Base-by-base conservation (phyloP, 2,888 invertebrate species). In the Scaeva pyrastri region DNA sequence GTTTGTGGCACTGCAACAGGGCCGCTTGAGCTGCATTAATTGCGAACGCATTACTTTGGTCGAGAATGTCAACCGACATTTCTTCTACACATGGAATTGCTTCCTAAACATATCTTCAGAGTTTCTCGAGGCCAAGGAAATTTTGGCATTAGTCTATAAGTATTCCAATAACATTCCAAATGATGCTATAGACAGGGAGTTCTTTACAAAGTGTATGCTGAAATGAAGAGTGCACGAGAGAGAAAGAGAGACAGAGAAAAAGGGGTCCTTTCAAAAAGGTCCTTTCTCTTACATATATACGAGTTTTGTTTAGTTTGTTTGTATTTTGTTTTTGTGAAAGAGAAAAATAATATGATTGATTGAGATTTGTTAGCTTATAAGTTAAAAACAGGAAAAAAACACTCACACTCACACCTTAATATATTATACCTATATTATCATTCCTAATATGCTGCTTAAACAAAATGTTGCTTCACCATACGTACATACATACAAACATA, bases 21-120 rank as follows among this genome's bases (percentile, higher is more conserved):
- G 92, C 1, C 90, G 91, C 0, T 80, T 92, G 21, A 89, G 89
- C n/a, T 92, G 92, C 79, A 90, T 92, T 11, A 92, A 92, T 68
- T 92, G 92, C 60, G 92, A 92, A 78, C 89, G 90, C 79, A 88
- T 90, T 14, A 91, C 91, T 8, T 88, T 87, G 1, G 90, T 91
- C 11, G 90, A 91, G 58, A 91, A 91, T 84, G 89, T 92, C 12
- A 90, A 90, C 14, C 89, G 91, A 0, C 91, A 91, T 81, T 92
- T 91, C 72, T 92, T 92, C 88, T 92, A 92, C 84, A 92, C 91
- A n/a, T 92, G 92, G 92, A 92, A 91, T 80, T 91, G 91, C 72
- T 92, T 92, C 75, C 89, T 92, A 0, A 91, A 90, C 72, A 90
- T 91, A 60, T 90, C 90, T 1, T 79, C 92, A 73, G 92, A 92